These are phyloP conservation scores for Corythaixoides concolor DNA, from an alignment of 2,113 vertebrate genomes.

Conservation along the genomic window DNA sequence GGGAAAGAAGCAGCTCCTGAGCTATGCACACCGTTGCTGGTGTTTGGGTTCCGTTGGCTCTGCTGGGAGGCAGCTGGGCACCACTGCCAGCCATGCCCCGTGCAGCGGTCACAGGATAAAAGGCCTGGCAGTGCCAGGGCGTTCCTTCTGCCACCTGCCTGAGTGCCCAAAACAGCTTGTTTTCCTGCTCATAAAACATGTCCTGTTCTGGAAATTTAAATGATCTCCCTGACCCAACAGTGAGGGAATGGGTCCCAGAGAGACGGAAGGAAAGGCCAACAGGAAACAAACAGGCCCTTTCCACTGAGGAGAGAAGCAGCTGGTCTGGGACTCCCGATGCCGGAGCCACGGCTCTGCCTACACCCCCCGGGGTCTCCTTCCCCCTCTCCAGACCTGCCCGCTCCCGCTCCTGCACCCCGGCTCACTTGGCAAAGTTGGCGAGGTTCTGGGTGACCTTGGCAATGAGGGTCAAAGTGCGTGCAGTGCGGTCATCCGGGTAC, in stretches of 20 bases:
- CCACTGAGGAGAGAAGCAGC: neutral
- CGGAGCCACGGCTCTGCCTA: neutral
- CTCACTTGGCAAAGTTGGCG: conserved; percentile 98
- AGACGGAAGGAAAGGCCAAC: neutral
- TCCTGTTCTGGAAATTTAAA: conserved; percentile 50
- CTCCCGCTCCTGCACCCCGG: accelerated
- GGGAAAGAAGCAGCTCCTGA: neutral
- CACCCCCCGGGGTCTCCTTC: accelerated
- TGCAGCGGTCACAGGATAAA: neutral
- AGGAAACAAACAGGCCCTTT: neutral
- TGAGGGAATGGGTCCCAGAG: neutral
- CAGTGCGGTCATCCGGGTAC: conserved; percentile 96
- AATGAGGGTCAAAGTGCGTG: conserved; percentile 95
- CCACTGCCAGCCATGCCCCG: neutral
- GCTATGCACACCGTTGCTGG: accelerated
- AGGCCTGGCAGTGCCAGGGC: neutral
- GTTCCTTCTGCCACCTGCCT: neutral
- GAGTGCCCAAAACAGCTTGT: neutral
- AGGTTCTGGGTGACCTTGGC: conserved; percentile 99
- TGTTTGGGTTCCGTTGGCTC: neutral
- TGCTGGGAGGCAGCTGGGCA: neutral
- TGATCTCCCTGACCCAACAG: neutral
- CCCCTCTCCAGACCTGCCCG: neutral
- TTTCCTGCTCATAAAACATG: neutral
- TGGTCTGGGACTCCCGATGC: neutral